phyloP scores from a whole-genome alignment of 2,797 vertebrate species.

The Ibycter americanus region DNA sequence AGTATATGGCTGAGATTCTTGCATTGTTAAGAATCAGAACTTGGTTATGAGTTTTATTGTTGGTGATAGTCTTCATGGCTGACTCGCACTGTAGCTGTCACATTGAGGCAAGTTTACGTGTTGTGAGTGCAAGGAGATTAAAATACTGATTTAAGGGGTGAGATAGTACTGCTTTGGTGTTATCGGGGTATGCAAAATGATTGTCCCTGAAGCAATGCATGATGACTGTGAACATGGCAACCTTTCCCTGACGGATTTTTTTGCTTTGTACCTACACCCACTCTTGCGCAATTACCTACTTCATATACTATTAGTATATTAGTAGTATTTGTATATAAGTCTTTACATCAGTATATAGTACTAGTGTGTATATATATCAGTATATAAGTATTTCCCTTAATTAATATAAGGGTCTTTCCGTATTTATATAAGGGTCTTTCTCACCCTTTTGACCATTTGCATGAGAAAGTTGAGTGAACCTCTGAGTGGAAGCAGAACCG shows the following conservation, averaged over 20 bases:
- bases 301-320: background rate
- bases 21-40: background rate
- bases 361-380: too few species aligned
- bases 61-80: background rate
- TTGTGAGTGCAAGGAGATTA: background rate
- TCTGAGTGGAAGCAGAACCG: background rate
- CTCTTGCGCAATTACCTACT: background rate
- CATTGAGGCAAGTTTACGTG: background rate
- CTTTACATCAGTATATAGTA: too few species aligned
- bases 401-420: too few species aligned
- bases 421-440: background rate
- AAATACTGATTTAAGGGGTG: background rate
- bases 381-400: too few species aligned
- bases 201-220: background rate
- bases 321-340: too few species aligned
- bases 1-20: fast-evolving
- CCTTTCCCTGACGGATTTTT: background rate
- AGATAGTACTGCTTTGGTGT: background rate
- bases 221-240: background rate
- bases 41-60: background rate
- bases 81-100: background rate
- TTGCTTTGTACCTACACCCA: background rate
- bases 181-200: fast-evolving
- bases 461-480: background rate
- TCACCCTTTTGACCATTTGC: background rate